Percentiles rank a stretch among this genome's conserved stretches.
These are phyloP conservation scores for Numida meleagris DNA, from an alignment of 2,113 vertebrate genomes.

Conservation along the genomic window DNA sequence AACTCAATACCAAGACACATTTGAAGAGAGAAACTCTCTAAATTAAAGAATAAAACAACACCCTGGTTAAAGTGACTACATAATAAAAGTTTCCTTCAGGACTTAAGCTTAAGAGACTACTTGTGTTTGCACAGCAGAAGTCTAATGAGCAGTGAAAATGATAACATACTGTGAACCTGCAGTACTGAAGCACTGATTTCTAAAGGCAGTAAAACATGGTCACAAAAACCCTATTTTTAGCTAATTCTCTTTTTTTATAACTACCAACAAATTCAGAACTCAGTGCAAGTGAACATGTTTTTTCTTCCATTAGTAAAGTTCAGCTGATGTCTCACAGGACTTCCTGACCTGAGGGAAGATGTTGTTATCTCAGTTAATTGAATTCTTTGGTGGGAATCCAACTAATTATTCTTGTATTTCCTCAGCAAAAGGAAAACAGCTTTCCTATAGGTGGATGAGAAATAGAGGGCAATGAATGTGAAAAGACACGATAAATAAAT, in stretches of 20 bases:
- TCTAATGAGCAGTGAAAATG: constrained; percentile 28
- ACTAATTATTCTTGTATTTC: constrained; percentile 49
- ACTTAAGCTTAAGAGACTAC: not conserved
- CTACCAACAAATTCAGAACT: constrained; percentile 3
- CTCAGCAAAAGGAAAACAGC: constrained; percentile 14
- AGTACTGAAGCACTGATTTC: not conserved
- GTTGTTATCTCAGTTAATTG: constrained; percentile 56
- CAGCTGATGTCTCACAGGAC: constrained; percentile 19
- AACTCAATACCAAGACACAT: not conserved
- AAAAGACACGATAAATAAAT: not conserved
- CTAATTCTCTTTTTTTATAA: not conserved
- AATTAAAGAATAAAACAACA: not conserved
- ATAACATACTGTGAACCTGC: not conserved
- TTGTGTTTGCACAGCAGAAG: not conserved
- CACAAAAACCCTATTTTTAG: not conserved
- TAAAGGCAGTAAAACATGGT: not conserved
- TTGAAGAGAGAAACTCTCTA: not conserved
- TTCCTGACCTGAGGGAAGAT: constrained; percentile 27
- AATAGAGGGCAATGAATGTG: constrained; percentile 6
- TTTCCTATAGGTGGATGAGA: not conserved
- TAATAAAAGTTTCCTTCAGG: not conserved
- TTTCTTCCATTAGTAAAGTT: constrained; percentile 51
- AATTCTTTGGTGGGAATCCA: constrained; percentile 58
- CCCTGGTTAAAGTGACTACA: not conserved
- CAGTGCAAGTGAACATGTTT: not conserved